phyloP scores from a whole-genome alignment of 2,888 invertebrate species.

The Tinea semifulvella region DNA sequence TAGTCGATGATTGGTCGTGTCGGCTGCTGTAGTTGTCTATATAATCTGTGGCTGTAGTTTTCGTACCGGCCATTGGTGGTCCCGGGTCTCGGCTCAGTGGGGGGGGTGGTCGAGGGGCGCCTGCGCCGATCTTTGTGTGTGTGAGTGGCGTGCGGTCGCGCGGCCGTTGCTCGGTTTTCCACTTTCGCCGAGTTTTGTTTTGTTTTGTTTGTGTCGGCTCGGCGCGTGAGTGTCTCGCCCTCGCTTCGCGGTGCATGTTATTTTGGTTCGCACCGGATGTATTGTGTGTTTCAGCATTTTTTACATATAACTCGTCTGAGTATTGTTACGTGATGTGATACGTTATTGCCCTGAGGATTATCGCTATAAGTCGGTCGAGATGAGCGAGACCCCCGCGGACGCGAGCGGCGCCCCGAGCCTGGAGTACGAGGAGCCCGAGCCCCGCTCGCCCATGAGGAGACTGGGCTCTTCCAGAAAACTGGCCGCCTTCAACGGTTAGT shows the following conservation, averaged over 20 bases:
- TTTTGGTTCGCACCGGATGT: constrained; percentile 16
- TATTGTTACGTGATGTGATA: neutral
- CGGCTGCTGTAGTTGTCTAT: too few relatives aligned
- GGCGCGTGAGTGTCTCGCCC: too few relatives aligned
- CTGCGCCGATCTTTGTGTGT: too few relatives aligned
- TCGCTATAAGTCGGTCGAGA: neutral
- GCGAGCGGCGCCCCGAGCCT: constrained; percentile 87
- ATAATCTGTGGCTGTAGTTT: too few relatives aligned
- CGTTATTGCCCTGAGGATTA: neutral
- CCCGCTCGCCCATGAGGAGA: constrained; percentile 81
- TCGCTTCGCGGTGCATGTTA: constrained; percentile 17
- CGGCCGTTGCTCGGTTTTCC: constrained; percentile 15
- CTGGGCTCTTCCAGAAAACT: constrained; percentile 84
- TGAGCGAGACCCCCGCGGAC: constrained; percentile 84
- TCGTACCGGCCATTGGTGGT: too few relatives aligned
- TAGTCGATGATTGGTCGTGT: neutral
- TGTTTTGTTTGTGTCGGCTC: constrained; percentile 19
- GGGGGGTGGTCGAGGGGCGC: neutral
- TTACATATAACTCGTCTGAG: neutral
- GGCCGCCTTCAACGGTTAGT: constrained; percentile 82
- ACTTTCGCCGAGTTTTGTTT: constrained; percentile 16
- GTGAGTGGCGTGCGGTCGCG: constrained; percentile 15
- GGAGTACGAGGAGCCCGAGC: constrained; percentile 77
- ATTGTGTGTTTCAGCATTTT: neutral
- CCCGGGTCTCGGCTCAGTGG: neutral